Conservation (phyloP, 2,113 vertebrate species). For the Chlamydotis undulata region DNA sequence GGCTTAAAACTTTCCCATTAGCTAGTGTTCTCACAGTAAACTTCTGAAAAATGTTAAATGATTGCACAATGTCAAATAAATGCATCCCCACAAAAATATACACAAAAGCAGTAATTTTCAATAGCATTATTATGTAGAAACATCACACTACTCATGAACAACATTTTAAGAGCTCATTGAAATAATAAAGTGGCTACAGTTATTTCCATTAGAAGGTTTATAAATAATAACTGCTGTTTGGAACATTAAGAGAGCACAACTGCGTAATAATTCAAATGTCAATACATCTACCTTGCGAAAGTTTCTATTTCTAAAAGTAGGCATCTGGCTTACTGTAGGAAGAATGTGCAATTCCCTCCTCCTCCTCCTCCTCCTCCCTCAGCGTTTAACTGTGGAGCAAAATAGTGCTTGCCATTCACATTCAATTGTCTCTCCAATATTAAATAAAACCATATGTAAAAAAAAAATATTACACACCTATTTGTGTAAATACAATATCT, state of each 20-base stretch:
- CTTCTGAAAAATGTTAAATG: slow-evolving; percentile 17
- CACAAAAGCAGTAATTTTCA: slow-evolving; percentile 17
- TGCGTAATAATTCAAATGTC: slow-evolving; percentile 15
- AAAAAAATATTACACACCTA: background rate
- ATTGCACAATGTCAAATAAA: slow-evolving; percentile 15
- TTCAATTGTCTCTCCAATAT: background rate
- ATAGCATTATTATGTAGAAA: slow-evolving; percentile 37
- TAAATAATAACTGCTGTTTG: slow-evolving; percentile 52
- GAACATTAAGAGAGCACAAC: background rate
- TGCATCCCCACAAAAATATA: background rate
- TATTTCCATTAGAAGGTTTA: slow-evolving; percentile 55
- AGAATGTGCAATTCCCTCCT: background rate
- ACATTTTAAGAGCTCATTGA: slow-evolving; percentile 61
- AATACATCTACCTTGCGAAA: background rate
- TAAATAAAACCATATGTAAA: background rate
- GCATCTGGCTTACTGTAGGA: background rate
- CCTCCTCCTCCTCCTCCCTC: background rate
- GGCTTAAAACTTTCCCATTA: slow-evolving; percentile 42
- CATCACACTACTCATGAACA: slow-evolving; percentile 45
- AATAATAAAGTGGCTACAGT: slow-evolving; percentile 64
- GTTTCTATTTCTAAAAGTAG: background rate
- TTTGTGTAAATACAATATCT: background rate
- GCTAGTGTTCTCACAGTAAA: background rate
- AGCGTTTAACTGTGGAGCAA: background rate
- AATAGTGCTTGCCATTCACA: background rate